Conservation (phyloP, 2,888 invertebrate genomes). For the Pammene fasciana region DNA sequence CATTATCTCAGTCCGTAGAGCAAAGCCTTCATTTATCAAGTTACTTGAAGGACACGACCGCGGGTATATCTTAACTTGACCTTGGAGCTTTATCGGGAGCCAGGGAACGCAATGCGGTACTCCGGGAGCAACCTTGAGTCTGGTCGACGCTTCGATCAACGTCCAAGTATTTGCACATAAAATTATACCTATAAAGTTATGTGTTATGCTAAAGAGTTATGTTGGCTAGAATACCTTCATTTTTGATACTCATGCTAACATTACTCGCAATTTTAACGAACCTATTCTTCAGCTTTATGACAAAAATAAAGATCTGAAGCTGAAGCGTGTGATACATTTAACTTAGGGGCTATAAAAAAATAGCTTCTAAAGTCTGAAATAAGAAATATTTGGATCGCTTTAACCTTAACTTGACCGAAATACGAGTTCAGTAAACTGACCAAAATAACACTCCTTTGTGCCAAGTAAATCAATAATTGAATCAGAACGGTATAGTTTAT, state of each 20-base stretch:
- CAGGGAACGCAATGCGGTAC: slow-evolving; percentile 69
- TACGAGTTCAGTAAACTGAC: slow-evolving; percentile 29
- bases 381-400: slow-evolving; percentile 1
- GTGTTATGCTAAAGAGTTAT: too few species aligned
- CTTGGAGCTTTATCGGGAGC: slow-evolving; percentile 62
- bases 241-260: too few species aligned
- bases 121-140: slow-evolving; percentile 56
- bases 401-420: slow-evolving; percentile 9
- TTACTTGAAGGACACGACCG: slow-evolving; percentile 46
- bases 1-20: slow-evolving; percentile 23
- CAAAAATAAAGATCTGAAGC: too few species aligned
- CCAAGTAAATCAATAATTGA: slow-evolving; percentile 22
- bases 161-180: slow-evolving; percentile 23
- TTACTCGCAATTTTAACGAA: too few species aligned
- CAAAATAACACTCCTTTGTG: slow-evolving; percentile 27
- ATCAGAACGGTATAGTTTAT: slow-evolving; percentile 11
- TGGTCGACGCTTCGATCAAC: slow-evolving; percentile 31
- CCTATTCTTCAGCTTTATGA: too few species aligned
- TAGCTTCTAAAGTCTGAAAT: slow-evolving; percentile 9
- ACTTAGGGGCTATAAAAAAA: too few species aligned
- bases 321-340: too few species aligned
- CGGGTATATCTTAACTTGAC: slow-evolving; percentile 53
- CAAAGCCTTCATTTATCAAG: slow-evolving; percentile 42
- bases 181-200: too few species aligned
- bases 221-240: too few species aligned